Percentiles rank a stretch among this genome's conserved stretches.
phyloP scores from a whole-genome alignment of 1,140 invertebrate genomes.

The Drosophila pseudoobscura region DNA sequence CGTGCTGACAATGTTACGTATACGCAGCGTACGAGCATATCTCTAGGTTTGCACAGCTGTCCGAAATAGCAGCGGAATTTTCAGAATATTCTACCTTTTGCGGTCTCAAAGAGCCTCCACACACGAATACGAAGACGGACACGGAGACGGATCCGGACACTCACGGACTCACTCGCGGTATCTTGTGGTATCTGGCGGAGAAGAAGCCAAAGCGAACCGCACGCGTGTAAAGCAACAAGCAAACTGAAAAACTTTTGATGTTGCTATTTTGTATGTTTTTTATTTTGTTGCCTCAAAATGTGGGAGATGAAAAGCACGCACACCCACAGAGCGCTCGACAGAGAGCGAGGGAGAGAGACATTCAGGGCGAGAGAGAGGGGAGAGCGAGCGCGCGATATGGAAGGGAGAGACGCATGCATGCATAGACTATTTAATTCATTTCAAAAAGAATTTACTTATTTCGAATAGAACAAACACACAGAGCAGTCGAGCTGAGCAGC shows the following conservation, averaged over 20 bases:
- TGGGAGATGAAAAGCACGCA: slow-evolving; percentile 65
- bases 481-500: slow-evolving; percentile 39
- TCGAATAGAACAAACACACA: slow-evolving; percentile 32
- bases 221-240: slow-evolving; percentile 79
- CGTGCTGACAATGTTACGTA: slow-evolving; percentile 54
- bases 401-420: slow-evolving; percentile 31
- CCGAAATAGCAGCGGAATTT: slow-evolving; percentile 58
- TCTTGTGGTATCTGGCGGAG: not conserved
- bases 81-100: slow-evolving; percentile 69
- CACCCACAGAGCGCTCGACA: slow-evolving; percentile 24
- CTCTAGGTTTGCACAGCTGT: slow-evolving; percentile 65
- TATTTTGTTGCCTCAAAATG: slow-evolving; percentile 42
- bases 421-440: slow-evolving; percentile 63
- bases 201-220: slow-evolving; percentile 54
- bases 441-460: slow-evolving; percentile 57
- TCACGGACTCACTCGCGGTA: slow-evolving; percentile 1
- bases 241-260: slow-evolving; percentile 80
- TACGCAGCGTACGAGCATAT: slow-evolving; percentile 49
- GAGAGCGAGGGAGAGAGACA: not conserved
- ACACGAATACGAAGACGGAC: not conserved
- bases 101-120: slow-evolving; percentile 29
- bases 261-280: slow-evolving; percentile 75
- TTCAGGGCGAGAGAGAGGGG: not conserved
- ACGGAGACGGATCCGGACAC: too few species aligned
- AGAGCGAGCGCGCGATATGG: not conserved